A percentile compares a stretch with the other conserved stretches of the same genome.
These are phyloP conservation scores for Cyrtonyx montezumae DNA, from an alignment of 2,113 vertebrate species.

Conservation along the genomic window DNA sequence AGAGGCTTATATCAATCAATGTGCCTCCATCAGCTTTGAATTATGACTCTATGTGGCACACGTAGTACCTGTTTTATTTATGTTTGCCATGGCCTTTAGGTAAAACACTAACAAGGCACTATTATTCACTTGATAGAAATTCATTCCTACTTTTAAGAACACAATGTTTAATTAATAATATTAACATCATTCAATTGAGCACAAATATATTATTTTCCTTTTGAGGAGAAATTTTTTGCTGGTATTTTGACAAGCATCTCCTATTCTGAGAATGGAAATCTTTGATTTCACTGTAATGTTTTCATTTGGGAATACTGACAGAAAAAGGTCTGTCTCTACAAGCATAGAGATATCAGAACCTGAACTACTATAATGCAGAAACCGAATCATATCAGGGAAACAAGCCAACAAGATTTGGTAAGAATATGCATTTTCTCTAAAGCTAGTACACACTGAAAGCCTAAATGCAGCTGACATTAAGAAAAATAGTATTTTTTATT, in stretches of 20 bases:
- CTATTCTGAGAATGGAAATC: neutral
- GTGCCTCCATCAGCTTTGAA: neutral
- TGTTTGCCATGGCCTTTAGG: neutral
- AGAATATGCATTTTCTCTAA: neutral
- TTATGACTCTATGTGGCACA: accelerated
- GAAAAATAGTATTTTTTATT: neutral
- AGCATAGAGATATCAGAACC: neutral
- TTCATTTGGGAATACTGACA: neutral
- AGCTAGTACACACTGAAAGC: neutral
- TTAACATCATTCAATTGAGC: neutral
- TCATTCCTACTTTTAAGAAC: neutral
- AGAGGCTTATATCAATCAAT: neutral
- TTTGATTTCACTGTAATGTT: neutral
- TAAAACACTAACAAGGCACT: neutral
- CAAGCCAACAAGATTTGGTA: neutral
- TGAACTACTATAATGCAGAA: neutral
- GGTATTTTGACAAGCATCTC: neutral
- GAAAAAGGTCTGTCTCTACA: neutral
- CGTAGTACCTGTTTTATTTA: neutral
- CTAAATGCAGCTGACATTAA: neutral
- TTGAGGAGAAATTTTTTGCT: neutral
- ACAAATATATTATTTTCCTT: neutral
- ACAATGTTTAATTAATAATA: accelerated
- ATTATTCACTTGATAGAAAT: neutral
- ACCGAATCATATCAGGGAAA: neutral